Base-by-base conservation (phyloP, 37 sponge, comb jelly and placozoan genomes). In the Cliona cf. orientalis region DNA sequence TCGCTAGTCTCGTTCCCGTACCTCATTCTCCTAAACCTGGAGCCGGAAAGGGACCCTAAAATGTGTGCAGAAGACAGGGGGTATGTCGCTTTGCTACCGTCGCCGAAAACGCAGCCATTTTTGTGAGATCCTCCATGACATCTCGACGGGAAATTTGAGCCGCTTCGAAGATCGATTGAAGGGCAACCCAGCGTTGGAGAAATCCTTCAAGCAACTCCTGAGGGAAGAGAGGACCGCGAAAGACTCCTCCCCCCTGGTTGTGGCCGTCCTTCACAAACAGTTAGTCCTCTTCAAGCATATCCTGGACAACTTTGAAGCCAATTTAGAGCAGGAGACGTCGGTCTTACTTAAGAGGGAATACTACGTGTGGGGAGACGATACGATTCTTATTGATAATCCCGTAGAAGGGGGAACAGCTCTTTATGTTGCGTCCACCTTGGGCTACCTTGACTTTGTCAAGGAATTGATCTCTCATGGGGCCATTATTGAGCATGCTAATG, bases 341-440 rank as follows among this genome's bases (percentile, higher is more conserved):
- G 81, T 78, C 29, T 70, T 74, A 19, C 88, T 92, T n/a, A 89
- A 92, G 40, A 72, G 76, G 11, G 85, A 81, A 0, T 76, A 86
- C 62, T n/a, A n/a, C n/a, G n/a, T n/a, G n/a, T n/a, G n/a, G n/a
- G n/a, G n/a, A n/a, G n/a, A n/a, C n/a, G n/a, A n/a, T n/a, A n/a
- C n/a, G n/a, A n/a, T n/a, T n/a, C n/a, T n/a, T n/a, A n/a, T n/a
- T n/a, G n/a, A n/a, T n/a, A n/a, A n/a, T n/a, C 84, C 90, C 23
- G 86, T 96, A 17, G 93, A 93, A 40, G 97, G 91, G 1, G 97
- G 93, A 35, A 83, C 93, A 28, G 91, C 97, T 32, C 82, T 96
- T 11, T 96, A 93, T 93, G 93, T 91, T 22, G 87, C 93, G 1
- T 89, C 97, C 33, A 91, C 97, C 6, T 72, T 91, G 58, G 94